phyloP scores from a whole-genome alignment of 1,140 invertebrate genomes.

The Tetramorium parvispinum region DNA sequence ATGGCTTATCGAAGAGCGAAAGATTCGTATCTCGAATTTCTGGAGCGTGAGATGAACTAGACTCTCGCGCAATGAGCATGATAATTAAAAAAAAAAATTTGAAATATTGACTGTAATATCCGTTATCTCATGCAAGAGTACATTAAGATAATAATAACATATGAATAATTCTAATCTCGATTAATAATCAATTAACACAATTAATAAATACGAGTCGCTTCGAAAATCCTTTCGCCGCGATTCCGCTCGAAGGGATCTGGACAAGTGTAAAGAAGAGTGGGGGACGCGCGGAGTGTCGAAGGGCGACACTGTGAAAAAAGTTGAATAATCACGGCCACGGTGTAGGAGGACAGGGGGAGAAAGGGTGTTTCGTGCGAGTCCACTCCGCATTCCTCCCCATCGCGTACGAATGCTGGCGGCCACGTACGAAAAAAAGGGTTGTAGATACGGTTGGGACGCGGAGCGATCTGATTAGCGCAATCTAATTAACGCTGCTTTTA shows the following conservation, averaged over 20 bases:
- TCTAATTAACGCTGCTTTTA: slow-evolving; percentile 86
- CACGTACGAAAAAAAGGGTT: slow-evolving; percentile 72
- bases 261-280: neutral
- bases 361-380: slow-evolving; percentile 74
- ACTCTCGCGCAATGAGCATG: neutral
- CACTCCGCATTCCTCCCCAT: slow-evolving; percentile 73
- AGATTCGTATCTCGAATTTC: slow-evolving; percentile 16
- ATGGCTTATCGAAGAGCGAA: neutral
- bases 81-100: neutral
- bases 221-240: neutral
- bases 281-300: slow-evolving; percentile 21
- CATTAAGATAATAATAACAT: slow-evolving; percentile 10
- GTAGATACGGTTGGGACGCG: slow-evolving; percentile 78
- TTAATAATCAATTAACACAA: too few relatives aligned
- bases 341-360: neutral
- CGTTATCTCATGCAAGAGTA: neutral
- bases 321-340: slow-evolving; percentile 67
- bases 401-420: slow-evolving; percentile 78
- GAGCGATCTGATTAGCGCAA: slow-evolving; percentile 85
- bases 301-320: slow-evolving; percentile 52
- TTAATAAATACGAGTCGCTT: neutral
- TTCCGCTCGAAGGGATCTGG: neutral
- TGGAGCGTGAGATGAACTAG: neutral
- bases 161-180: slow-evolving; percentile 5
- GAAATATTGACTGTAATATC: neutral